Conservation (phyloP, 2,888 invertebrate species). For the Thymelicus acteon region DNA sequence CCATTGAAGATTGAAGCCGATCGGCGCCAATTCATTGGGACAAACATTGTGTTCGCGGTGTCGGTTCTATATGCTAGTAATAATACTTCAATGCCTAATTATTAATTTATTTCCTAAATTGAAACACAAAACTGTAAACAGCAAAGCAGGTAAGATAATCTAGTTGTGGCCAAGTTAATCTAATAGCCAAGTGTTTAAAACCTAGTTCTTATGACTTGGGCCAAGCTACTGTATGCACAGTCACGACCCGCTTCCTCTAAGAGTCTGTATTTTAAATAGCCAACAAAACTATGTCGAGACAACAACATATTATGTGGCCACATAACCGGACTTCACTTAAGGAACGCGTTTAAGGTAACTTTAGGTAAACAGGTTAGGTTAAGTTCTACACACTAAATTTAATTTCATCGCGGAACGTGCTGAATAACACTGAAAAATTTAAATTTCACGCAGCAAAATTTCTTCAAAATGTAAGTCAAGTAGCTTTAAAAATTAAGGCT, state of each 20-base stretch:
- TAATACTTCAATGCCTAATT: too few relatives aligned
- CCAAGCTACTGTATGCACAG: conserved; percentile 68
- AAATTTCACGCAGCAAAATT: background rate
- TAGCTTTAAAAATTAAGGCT: too few relatives aligned
- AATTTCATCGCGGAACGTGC: conserved; percentile 1
- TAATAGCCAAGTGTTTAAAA: background rate
- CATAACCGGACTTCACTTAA: conserved; percentile 13
- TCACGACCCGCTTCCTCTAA: conserved; percentile 73
- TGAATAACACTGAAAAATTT: background rate
- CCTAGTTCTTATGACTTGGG: conserved; percentile 44
- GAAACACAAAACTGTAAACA: too few relatives aligned
- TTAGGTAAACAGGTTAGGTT: conserved; percentile 33
- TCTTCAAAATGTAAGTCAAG: too few relatives aligned
- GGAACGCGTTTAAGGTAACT: conserved; percentile 17
- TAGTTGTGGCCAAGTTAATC: background rate
- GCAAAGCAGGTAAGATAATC: background rate
- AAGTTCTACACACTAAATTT: conserved; percentile 20
- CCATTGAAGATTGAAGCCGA: too few relatives aligned
- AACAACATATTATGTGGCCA: conserved; percentile 38
- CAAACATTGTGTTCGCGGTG: too few relatives aligned
- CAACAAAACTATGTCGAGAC: conserved; percentile 56
- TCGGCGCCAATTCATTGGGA: too few relatives aligned
- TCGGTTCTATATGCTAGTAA: too few relatives aligned
- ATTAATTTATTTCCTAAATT: too few relatives aligned
- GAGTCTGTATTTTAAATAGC: conserved; percentile 75